Evolutionary conservation across 2,797 vertebrate genomes (phyloP).

Genomic region (Syngnathus rostellatus): DNA sequence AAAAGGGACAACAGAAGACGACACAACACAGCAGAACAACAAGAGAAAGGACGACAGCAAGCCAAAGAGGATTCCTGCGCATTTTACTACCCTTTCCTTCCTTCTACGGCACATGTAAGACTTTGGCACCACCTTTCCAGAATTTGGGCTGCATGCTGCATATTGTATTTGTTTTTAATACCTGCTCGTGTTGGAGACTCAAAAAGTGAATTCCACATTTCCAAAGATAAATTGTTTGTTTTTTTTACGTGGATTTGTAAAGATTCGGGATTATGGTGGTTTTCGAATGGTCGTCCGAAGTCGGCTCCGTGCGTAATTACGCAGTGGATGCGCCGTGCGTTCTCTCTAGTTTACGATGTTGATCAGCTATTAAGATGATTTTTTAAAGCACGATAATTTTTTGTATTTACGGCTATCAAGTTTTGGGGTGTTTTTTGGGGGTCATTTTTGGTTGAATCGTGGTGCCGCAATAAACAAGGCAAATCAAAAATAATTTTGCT

Average conservation of each 20-base stretch:
- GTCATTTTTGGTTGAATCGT: neutral
- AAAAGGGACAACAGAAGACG: slow-evolving; percentile 64
- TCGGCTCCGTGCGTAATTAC: slow-evolving; percentile 45
- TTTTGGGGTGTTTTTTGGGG: neutral
- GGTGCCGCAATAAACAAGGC: neutral
- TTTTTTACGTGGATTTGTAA: neutral
- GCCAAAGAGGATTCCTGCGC: slow-evolving; percentile 54
- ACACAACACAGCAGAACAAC: slow-evolving; percentile 22
- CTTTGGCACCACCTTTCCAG: neutral
- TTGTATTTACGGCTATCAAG: neutral
- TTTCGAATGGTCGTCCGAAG: neutral
- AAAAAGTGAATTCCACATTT: too few relatives aligned
- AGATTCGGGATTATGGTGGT: neutral
- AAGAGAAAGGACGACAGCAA: slow-evolving; percentile 38
- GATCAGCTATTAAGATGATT: neutral
- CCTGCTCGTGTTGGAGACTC: neutral
- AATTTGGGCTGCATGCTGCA: too few relatives aligned
- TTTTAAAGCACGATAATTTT: neutral
- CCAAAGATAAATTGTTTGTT: too few relatives aligned
- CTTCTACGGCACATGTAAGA: slow-evolving; percentile 56
- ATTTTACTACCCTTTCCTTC: slow-evolving; percentile 13
- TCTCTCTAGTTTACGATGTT: neutral
- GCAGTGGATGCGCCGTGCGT: slow-evolving; percentile 13
- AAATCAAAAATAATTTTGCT: neutral
- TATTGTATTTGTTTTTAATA: neutral